A percentile compares a stretch with the other conserved stretches of the same genome.
Conservation (phyloP, 2,888 invertebrate genomes). For the Drosophila flavopinicola region DNA sequence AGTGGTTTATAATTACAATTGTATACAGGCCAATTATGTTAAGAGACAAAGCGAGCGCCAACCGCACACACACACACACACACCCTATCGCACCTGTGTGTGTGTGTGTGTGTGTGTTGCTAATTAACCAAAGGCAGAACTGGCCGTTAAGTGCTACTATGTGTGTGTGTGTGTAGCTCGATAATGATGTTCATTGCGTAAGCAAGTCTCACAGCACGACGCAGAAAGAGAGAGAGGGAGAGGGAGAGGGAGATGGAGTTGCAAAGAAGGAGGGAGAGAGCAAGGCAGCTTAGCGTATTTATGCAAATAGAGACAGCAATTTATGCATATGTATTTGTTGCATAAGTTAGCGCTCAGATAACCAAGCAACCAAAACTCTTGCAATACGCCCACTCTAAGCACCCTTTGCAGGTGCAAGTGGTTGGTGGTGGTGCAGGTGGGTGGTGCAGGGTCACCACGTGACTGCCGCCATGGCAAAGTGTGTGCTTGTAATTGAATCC, state of each 20-base stretch:
- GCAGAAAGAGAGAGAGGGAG: neutral
- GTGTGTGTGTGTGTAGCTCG: constrained; percentile 32
- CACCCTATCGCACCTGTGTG: constrained; percentile 9
- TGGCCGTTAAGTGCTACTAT: constrained; percentile 53
- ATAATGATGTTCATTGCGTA: constrained; percentile 76
- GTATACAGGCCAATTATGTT: constrained; percentile 78
- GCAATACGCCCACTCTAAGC: no score
- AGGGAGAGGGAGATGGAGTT: neutral
- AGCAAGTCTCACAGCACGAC: constrained; percentile 70
- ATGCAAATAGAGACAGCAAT: constrained; percentile 60
- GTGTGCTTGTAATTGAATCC: constrained; percentile 77
- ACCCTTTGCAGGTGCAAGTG: neutral
- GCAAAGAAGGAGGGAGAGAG: no score
- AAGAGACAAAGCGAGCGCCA: constrained; percentile 59
- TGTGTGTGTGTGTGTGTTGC: constrained; percentile 34
- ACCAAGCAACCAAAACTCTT: constrained; percentile 35
- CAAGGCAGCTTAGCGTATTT: constrained; percentile 28
- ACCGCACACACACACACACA: constrained; percentile 25
- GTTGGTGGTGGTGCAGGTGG: no score
- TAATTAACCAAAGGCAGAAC: constrained; percentile 69
- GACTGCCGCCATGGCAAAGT: constrained; percentile 46
- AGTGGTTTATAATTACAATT: constrained; percentile 82
- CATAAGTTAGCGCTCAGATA: constrained; percentile 55
- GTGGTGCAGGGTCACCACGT: constrained; percentile 9
- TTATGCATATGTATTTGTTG: constrained; percentile 65